phyloP scores from a whole-genome alignment of 1,140 invertebrate species.

The Lordiphosa collinella region DNA sequence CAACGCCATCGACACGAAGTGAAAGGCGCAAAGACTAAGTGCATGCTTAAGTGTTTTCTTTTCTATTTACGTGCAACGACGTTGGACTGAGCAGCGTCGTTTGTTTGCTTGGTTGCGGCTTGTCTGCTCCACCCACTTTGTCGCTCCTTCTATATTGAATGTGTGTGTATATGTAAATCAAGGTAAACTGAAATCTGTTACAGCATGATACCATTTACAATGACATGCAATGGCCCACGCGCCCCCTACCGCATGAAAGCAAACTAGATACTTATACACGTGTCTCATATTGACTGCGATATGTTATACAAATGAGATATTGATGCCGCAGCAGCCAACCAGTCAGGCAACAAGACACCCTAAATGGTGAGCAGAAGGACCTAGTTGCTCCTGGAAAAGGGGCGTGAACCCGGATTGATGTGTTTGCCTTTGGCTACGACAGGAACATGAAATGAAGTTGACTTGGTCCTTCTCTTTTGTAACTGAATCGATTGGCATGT shows the following conservation, averaged over 20 bases:
- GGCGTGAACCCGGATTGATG: background rate
- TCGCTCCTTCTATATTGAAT: background rate
- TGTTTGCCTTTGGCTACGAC: no score
- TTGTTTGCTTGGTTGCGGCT: slow-evolving; percentile 56
- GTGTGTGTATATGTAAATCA: slow-evolving; percentile 64
- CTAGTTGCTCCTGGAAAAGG: slow-evolving; percentile 15
- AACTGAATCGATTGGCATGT: slow-evolving; percentile 36
- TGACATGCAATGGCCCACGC: slow-evolving; percentile 52
- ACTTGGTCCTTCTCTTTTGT: background rate
- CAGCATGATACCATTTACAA: slow-evolving; percentile 70
- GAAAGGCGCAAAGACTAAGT: slow-evolving; percentile 73
- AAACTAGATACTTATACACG: slow-evolving; percentile 71
- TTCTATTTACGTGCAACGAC: slow-evolving; percentile 44
- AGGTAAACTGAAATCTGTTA: slow-evolving; percentile 74
- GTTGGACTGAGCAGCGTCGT: slow-evolving; percentile 44
- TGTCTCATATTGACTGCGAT: slow-evolving; percentile 68
- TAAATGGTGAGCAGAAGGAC: slow-evolving; percentile 5
- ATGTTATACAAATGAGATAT: slow-evolving; percentile 75
- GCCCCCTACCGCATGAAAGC: slow-evolving; percentile 4
- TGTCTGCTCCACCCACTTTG: background rate
- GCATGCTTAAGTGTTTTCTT: slow-evolving; percentile 70
- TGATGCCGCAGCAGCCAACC: slow-evolving; percentile 53
- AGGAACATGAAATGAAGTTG: no score
- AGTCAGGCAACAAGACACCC: slow-evolving; percentile 14
- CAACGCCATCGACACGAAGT: slow-evolving; percentile 57